These are phyloP conservation scores for Drosophila atripex DNA, from an alignment of 2,888 invertebrate species.

Conservation along the genomic window DNA sequence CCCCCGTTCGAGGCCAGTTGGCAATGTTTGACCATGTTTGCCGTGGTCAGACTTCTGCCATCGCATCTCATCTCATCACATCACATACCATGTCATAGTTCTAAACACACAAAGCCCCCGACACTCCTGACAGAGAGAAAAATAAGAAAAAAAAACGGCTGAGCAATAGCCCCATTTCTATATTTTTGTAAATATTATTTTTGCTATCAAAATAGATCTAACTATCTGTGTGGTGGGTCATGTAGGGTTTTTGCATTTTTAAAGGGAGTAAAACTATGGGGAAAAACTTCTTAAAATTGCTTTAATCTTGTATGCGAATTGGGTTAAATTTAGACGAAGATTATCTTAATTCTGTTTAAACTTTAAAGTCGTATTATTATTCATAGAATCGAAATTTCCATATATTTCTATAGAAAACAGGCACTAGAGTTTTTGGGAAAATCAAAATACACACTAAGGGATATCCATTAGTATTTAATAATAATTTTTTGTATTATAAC, in stretches of 20 bases:
- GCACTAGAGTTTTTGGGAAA: too few species aligned
- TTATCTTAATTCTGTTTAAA: not conserved
- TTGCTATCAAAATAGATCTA: not conserved
- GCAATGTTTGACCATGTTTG: conserved; percentile 45
- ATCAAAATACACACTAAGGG: too few species aligned
- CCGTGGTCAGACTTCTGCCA: conserved; percentile 28
- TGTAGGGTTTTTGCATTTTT: not conserved
- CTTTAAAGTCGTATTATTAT: not conserved
- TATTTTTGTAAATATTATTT: conserved; percentile 4
- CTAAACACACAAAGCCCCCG: conserved; percentile 13
- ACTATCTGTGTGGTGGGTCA: not conserved
- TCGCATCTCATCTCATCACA: conserved; percentile 15
- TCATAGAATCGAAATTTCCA: not conserved
- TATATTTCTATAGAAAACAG: too few species aligned
- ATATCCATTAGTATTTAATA: too few species aligned
- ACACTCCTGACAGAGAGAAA: conserved; percentile 22
- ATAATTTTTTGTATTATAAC: too few species aligned
- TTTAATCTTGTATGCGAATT: not conserved
- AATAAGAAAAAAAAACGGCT: not conserved
- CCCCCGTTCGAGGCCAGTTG: conserved; percentile 32
- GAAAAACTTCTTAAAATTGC: not conserved
- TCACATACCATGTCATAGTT: conserved; percentile 21
- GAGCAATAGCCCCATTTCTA: not conserved
- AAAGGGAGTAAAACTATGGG: not conserved
- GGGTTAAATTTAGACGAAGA: not conserved